Base-by-base conservation (phyloP, 2,888 invertebrate genomes). In the Ormyrus nitidulus region DNA sequence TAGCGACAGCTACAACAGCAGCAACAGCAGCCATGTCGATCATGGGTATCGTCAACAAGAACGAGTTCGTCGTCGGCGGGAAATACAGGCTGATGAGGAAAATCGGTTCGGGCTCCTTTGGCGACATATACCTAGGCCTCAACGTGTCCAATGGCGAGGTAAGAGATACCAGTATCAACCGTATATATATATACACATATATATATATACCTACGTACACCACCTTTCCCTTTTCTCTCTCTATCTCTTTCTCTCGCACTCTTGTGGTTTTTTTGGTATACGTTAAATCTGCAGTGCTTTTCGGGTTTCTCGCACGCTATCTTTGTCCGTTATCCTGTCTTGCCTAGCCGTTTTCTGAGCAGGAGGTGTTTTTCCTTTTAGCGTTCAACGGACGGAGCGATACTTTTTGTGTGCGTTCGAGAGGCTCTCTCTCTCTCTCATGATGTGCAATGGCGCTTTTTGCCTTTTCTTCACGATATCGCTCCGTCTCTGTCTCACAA, bases 21-120 rank as follows among this genome's bases (percentile, higher is more conserved):
- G 53, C 65, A 83, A 62, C 72, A 80, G 78, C 84, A 85, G 84
- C 84, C 84, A 87, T 87, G 87, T 85, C 85, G 84, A 79, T 84
- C 81, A 80, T 84, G 79, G 83, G 80, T 44, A 73, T 79, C 62
- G 71, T 77, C 58, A 78, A 69, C 80, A 93, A 93, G 91, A 92
- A 92, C 89, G 96, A 96, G 91, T 94, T 96, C 91, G 93, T 96
- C 91, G 95, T 97, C 91, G 96, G 96, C 91, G 96, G 96, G 89
- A 97, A 96, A 93, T 99, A 98, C 93, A 95, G 98, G 91, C 94
- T 99, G 90, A 95, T 98, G 90, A 94, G 98, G 88, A 98, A 98
- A 94, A 98, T 99, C 91, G 98, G 99, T 89, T 98, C 98, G 92
- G 99, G 99, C 86, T 99, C 99, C 85, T 99, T 99, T 91, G 99